Base-by-base conservation (phyloP, 92 coral and sea anemone species). In the Epizoanthus scotinus region DNA sequence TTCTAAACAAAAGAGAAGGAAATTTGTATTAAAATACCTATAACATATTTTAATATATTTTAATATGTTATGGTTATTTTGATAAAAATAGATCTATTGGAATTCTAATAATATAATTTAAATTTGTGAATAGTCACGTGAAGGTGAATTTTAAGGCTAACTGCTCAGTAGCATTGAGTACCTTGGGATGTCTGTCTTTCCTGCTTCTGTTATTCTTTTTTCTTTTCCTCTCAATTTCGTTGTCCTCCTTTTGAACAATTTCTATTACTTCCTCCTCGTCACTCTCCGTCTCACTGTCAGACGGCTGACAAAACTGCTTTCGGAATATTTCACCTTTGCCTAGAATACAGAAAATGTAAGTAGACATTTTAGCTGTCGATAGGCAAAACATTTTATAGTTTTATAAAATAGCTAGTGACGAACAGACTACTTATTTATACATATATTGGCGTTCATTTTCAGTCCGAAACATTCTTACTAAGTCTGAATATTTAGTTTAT, bases 271-370 rank as follows among this genome's bases (percentile, higher is more conserved):
- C 83, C 31, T 21, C 67, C 73, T 63, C 83, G 29, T 67, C 58
- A 67, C 71, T 79, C 20, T 79, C 71, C 8, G 71, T 67, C n/a
- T 67, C 73, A 67, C 73, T 67, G 53, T 73, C 54, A 21, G 71
- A 34, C 38, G 36, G 57, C 28, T 64, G 61, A 59, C 74, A 79
- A 63, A 79, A 49, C 31, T 63, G 70, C 73, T 79, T 79, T 29
- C 83, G 55, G 64, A 79, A 79, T 36, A 79, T 40, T 65, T 79
- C 63, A 79, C 83, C 83, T 67, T 79, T 79, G 24, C 73, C 83
- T 63, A 63, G n/a, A 44, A 44, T 44, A 15, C 26, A 25, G 42
- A 63, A 19, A 9, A 20, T 9, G 13, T n/a, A n/a, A n/a, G n/a
- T n/a, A n/a, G n/a, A n/a, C n/a, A n/a, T n/a, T n/a, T n/a, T n/a